phyloP scores from a whole-genome alignment of 1,140 invertebrate species.

The Caerostris darwini region DNA sequence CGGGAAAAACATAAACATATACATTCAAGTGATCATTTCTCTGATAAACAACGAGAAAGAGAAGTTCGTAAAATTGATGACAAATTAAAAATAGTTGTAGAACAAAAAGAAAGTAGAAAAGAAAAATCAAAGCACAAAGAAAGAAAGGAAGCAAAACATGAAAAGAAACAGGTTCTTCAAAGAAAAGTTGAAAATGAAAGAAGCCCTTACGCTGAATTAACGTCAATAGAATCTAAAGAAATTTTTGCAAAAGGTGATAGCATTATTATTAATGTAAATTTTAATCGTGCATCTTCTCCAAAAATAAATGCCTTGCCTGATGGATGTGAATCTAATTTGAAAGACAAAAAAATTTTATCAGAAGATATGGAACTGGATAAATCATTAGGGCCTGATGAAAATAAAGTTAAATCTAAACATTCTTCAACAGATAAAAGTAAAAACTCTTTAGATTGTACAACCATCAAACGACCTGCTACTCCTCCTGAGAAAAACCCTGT shows the following conservation, averaged over 20 bases:
- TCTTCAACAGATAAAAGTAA: slow-evolving; percentile 50
- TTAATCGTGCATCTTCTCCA: slow-evolving; percentile 83
- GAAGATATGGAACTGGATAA: slow-evolving; percentile 55
- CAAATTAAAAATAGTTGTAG: slow-evolving; percentile 81
- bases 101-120: slow-evolving; percentile 74
- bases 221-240: slow-evolving; percentile 85
- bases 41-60: slow-evolving; percentile 72
- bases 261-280: slow-evolving; percentile 94
- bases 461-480: slow-evolving; percentile 60
- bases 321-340: not conserved
- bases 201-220: slow-evolving; percentile 69
- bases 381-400: not conserved
- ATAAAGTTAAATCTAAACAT: slow-evolving; percentile 55
- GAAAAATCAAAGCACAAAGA: slow-evolving; percentile 76
- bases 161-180: slow-evolving; percentile 66
- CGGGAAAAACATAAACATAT: slow-evolving; percentile 73
- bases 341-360: slow-evolving; percentile 31
- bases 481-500: slow-evolving; percentile 62
- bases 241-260: slow-evolving; percentile 95
- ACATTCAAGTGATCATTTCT: slow-evolving; percentile 67
- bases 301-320: slow-evolving; percentile 46
- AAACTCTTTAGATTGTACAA: not conserved
- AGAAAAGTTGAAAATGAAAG: slow-evolving; percentile 65
- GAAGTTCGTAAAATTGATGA: slow-evolving; percentile 81
- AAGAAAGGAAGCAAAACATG: slow-evolving; percentile 71